Evolutionary conservation across 1,140 invertebrate species (phyloP).

Genomic region (Grapholita molesta): DNA sequence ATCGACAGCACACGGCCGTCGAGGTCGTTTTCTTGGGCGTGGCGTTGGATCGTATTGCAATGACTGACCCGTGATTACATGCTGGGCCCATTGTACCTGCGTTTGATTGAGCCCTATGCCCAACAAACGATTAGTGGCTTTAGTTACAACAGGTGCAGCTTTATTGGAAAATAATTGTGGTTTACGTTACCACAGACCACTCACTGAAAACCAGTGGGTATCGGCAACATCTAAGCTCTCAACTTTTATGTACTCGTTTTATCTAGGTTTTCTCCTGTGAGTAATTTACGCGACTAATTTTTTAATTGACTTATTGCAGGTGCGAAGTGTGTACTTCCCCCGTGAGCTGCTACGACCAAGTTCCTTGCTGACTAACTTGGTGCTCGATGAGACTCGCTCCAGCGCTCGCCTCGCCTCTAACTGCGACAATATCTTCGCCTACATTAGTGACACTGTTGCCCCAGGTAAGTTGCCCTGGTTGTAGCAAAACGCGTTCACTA

Average conservation of each 20-base stretch:
- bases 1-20: slow-evolving; percentile 4
- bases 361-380: slow-evolving; percentile 86
- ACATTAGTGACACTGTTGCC: slow-evolving; percentile 88
- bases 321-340: slow-evolving; percentile 81
- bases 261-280: too few relatives aligned
- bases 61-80: background rate
- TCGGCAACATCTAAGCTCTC: too few relatives aligned
- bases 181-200: background rate
- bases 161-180: background rate
- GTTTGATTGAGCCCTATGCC: background rate
- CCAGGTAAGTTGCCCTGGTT: slow-evolving; percentile 77
- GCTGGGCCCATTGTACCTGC: background rate
- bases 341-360: slow-evolving; percentile 82
- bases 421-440: slow-evolving; percentile 87
- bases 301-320: slow-evolving; percentile 52
- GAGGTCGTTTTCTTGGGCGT: slow-evolving; percentile 7
- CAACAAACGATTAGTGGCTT: background rate
- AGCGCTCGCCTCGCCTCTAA: slow-evolving; percentile 69
- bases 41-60: background rate
- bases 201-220: background rate
- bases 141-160: background rate
- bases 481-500: background rate
- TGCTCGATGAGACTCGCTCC: slow-evolving; percentile 84
- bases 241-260: too few relatives aligned
- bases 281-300: too few relatives aligned